Evolutionary conservation across 2,797 vertebrate genomes (phyloP).

Genomic region (Aquila chrysaetos): DNA sequence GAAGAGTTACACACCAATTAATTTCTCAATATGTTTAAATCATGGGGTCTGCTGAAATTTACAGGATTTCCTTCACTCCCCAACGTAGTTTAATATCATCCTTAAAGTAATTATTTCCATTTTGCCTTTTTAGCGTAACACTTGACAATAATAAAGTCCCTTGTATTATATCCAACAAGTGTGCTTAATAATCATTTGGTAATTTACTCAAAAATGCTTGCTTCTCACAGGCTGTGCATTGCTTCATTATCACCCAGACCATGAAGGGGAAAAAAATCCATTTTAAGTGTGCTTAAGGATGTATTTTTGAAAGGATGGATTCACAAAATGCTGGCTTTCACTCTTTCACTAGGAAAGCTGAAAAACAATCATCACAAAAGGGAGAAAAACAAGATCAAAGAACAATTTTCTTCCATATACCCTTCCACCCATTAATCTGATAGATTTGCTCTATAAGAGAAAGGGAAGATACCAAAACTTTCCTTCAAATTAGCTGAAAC

Average conservation of each 20-base stretch:
- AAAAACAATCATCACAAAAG: background rate
- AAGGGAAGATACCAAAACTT: background rate
- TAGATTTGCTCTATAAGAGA: background rate
- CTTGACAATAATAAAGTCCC: background rate
- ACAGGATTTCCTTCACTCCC: background rate
- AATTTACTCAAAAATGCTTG: background rate
- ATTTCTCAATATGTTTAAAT: background rate
- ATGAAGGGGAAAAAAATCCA: background rate
- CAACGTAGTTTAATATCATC: background rate
- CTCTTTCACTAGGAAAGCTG: background rate
- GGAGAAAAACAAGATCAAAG: background rate
- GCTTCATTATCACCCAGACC: background rate
- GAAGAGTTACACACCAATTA: background rate
- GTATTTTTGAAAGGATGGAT: background rate
- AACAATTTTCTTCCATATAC: background rate
- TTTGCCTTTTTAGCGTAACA: background rate
- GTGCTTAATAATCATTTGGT: background rate
- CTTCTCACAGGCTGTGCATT: background rate
- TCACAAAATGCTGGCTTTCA: background rate
- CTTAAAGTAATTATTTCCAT: background rate
- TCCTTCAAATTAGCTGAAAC: background rate
- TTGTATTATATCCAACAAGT: background rate
- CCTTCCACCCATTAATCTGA: background rate
- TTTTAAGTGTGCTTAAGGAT: background rate
- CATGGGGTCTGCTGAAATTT: background rate